Base-by-base conservation (phyloP, 2,888 invertebrate species). In the Epirrhoe tristata region DNA sequence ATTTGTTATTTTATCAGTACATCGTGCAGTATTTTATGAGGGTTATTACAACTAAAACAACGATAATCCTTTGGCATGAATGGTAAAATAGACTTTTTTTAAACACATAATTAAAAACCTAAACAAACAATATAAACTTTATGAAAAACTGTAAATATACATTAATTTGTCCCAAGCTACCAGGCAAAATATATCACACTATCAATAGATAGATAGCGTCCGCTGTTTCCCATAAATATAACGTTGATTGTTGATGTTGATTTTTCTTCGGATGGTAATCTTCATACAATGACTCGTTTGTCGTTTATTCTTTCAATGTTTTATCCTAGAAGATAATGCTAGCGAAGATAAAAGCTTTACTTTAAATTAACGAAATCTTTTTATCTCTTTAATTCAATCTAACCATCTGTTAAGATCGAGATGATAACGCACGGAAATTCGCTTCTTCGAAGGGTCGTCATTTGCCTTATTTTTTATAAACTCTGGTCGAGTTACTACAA, bases 231-330 rank as follows among this genome's bases (percentile, higher is more conserved):
- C 72, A 77, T 78, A 82, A 80, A 81, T 78, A 81, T 71, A 66
- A 70, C 62, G 73, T 65, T 75, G 77, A 76, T 78, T 79, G 79
- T 82, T 83, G 81, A 76, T 24, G 8, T 79, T 82, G 82, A 58
- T 80, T 78, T 78, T 76, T 79, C 73, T 79, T 78, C 68, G 77
- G 73, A 74, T 74, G 75, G 67, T 76, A 78, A 79, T 2, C 74
- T 73, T 69, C 66, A 78, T 78, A 79, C 80, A 81, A 78, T 85
- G 82, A 83, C 71, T 82, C 81, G 83, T 66, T 66, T 14, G 48
- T 34, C 39, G 39, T 39, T 36, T 36, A 39, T 39, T 39, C 10
- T 39, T 34, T 3, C 1, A 24, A 24, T 24, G 1, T 34, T 39
- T 39, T 39, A 8, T 39, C 39, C 39, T 39, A 39, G 39, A 39